A percentile compares a stretch with the other conserved stretches of the same genome.
These are phyloP conservation scores for Planiliza haematocheilus DNA, from an alignment of 2,113 vertebrate species.

Conservation along the genomic window DNA sequence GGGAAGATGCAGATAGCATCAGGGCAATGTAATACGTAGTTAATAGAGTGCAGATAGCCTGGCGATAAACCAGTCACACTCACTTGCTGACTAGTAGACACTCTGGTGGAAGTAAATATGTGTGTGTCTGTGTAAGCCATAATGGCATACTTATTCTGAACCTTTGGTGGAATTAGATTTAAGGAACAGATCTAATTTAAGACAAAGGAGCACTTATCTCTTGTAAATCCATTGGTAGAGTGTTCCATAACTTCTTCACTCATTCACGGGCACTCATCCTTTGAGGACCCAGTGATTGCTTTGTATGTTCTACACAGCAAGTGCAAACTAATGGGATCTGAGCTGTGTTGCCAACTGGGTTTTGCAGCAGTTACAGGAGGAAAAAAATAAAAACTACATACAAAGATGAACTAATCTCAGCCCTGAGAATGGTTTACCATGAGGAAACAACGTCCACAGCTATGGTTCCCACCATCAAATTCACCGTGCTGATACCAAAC, in stretches of 20 bases:
- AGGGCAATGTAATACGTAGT: slow-evolving; percentile 36
- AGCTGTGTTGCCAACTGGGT: slow-evolving; percentile 24
- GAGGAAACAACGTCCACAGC: too few species aligned
- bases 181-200: slow-evolving; percentile 45
- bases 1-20: slow-evolving; percentile 57
- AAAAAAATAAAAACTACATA: too few species aligned
- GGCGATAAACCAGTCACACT: slow-evolving; percentile 57
- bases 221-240: slow-evolving; percentile 8
- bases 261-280: slow-evolving; percentile 34
- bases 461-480: too few species aligned
- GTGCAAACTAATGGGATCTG: slow-evolving; percentile 61
- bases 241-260: slow-evolving; percentile 28
- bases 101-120: slow-evolving; percentile 13
- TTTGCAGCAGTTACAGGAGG: slow-evolving; percentile 1
- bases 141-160: slow-evolving; percentile 28
- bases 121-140: slow-evolving; percentile 15
- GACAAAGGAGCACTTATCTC: slow-evolving; percentile 42
- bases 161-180: slow-evolving; percentile 44
- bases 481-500: too few species aligned
- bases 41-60: slow-evolving; percentile 58
- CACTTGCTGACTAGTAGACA: slow-evolving; percentile 32
- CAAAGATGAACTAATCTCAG: too few species aligned
- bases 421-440: too few species aligned
- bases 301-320: slow-evolving; percentile 48
- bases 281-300: slow-evolving; percentile 64